Conservation (phyloP, 2,113 vertebrate genomes). For the Myotis yumanensis region DNA sequence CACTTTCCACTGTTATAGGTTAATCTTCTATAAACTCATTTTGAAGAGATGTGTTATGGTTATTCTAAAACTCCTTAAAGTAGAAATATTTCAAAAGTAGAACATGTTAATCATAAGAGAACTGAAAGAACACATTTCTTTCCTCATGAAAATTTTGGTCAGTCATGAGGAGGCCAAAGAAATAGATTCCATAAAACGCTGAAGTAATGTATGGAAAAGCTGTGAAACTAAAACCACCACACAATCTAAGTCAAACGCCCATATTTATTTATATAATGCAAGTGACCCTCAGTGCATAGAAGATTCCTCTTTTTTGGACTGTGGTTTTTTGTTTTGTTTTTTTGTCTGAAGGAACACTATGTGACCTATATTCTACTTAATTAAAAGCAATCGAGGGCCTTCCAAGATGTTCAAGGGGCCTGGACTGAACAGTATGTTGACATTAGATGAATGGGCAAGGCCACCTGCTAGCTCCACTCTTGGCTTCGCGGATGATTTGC, state of each 20-base stretch:
- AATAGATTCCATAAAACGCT: conserved; percentile 72
- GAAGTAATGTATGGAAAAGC: conserved; percentile 81
- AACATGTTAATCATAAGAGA: conserved; percentile 72
- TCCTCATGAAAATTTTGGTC: conserved; percentile 78
- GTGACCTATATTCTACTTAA: conserved; percentile 89
- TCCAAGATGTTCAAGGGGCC: conserved; percentile 90
- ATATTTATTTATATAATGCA: conserved; percentile 89
- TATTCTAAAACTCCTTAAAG: conserved; percentile 72
- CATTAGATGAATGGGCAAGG: conserved; percentile 91
- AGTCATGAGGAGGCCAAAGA: conserved; percentile 75
- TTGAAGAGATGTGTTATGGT: conserved; percentile 79
- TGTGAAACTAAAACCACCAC: conserved; percentile 83
- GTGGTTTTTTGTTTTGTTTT: conserved; percentile 71
- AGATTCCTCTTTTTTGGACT: conserved; percentile 81
- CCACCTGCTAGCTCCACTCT: conserved; percentile 95
- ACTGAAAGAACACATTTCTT: conserved; percentile 74
- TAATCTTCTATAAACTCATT: conserved; percentile 81
- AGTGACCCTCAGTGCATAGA: conserved; percentile 85
- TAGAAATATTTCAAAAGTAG: conserved; percentile 82
- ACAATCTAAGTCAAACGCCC: conserved; percentile 83
- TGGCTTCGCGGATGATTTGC: conserved; percentile 92
- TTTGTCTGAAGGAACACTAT: conserved; percentile 85
- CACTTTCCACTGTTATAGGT: conserved; percentile 78
- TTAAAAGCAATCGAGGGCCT: conserved; percentile 91
- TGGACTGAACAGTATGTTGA: conserved; percentile 89